Evolutionary conservation across 2,888 invertebrate genomes (phyloP), one percentile per base, ranked within the genome.

Genomic region (Conus canariensis): DNA sequence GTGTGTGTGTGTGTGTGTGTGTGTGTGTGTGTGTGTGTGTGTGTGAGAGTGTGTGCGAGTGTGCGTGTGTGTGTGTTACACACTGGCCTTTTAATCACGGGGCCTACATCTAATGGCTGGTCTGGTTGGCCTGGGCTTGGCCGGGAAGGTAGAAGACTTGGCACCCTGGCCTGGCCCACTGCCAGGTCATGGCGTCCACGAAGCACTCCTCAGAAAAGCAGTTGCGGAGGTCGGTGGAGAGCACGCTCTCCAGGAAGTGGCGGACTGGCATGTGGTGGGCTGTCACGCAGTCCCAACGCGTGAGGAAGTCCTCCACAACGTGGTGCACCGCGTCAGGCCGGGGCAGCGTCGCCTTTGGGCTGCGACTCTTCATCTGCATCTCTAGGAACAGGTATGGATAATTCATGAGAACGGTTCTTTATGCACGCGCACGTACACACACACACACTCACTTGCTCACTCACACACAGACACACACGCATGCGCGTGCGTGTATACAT

Each of bases 241-340:
- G 85, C n/a, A 94, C 91, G 74, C 93, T 92, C 91, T 95, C 95
- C 12, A 95, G 83, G 91, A 94, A 95, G 10, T 95, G 93, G n/a
- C 96, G 92, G 7, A 97, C 93, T 2, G 96, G 96, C 25, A 96
- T 93, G 83, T 96, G 92, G 92, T 97, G 96, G 80, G 95, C 95
- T 25, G 91, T 90, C 2, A 95, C 95, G 3, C 95, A 95, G 88
- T 96, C 95, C 96, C 96, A 97, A 1, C 91, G 90, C 0, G 96
- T 96, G 12, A 96, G 94, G 93, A 97, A 96, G 92, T 97, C 96
- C 93, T 97, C 97, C 14, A 97, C 94, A 9, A 96, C 95, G 93
- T 97, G 96, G 92, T 97, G 97, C 16, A 96, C 89, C 2, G 93
- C 91, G 14, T 93, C 92, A 5, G 96, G 96, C n/a, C 93, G 93